Percentiles rank a stretch among this genome's conserved stretches.
phyloP scores from a whole-genome alignment of 2,113 vertebrate genomes.

The Podilymbus podiceps region DNA sequence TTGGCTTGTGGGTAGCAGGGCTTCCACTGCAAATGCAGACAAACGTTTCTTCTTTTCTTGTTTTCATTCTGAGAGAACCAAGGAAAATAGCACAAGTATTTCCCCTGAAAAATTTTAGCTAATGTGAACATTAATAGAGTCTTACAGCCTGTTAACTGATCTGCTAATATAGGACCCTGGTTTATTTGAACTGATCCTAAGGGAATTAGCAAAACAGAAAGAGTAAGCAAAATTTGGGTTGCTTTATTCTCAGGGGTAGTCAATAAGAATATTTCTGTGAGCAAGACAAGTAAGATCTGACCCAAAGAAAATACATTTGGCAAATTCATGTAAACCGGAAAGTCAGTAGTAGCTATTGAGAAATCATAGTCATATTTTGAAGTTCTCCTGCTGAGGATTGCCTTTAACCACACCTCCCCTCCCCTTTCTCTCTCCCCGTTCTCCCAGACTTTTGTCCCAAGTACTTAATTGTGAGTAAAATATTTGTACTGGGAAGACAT shows the following conservation, averaged over 20 bases:
- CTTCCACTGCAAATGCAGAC: not conserved
- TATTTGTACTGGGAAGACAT: conserved; percentile 70
- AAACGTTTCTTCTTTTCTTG: not conserved
- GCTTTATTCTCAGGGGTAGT: not conserved
- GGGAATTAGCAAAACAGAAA: not conserved
- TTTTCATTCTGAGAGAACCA: not conserved
- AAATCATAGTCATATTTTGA: conserved; percentile 57
- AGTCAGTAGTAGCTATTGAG: conserved; percentile 56
- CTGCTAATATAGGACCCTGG: not conserved
- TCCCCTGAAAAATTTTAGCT: not conserved
- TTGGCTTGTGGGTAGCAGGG: not conserved
- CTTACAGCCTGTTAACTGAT: not conserved
- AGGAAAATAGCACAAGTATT: not conserved
- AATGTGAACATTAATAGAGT: not conserved
- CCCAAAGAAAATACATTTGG: conserved; percentile 43
- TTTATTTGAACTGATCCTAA: not conserved
- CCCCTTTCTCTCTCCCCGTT: not conserved
- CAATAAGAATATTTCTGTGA: conserved; percentile 10
- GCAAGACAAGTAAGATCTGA: conserved; percentile 12
- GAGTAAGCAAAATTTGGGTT: not conserved
- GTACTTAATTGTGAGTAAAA: conserved; percentile 49
- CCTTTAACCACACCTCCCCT: conserved; percentile 41
- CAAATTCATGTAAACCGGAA: conserved; percentile 54
- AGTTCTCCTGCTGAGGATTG: conserved; percentile 31
- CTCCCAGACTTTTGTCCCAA: conserved; percentile 34